Base-by-base conservation (phyloP, 2,797 vertebrate genomes). In the Scolopax rusticola region DNA sequence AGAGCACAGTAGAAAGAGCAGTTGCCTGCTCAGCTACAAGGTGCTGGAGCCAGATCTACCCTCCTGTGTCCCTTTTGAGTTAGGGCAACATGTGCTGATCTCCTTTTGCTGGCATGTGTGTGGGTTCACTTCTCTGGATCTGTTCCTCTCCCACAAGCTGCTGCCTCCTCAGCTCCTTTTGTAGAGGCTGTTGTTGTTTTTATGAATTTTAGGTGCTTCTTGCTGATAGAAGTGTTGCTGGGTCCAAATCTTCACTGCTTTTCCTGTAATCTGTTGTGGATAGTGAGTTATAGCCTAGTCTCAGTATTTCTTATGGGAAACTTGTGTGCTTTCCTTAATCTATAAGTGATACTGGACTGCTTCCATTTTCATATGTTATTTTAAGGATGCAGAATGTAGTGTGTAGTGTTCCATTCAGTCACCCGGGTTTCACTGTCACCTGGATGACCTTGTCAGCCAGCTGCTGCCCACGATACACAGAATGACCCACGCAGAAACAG, bases 111-210 rank as follows among this genome's bases (percentile, higher is more conserved):
- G 75, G 13, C 56, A 8, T 59, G 27, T 76, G 47, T 63, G 80
- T 81, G 83, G 82, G 65, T 61, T 92, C 61, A n/a, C 19, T 24
- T 27, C 33, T 94, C 59, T 73, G 43, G 47, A 79, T 84, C 69
- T 57, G 36, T 79, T 79, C 43, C 30, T 76, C 21, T 67, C 63
- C 60, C 12, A 54, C 67, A 63, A 24, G 38, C 78, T 79, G 30
- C 43, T 87, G 28, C 63, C 28, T 77, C 43, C 14, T 19, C 17
- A 63, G 10, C 54, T 73, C 8, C 77, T 69, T 94, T 65, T 38
- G 18, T 64, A 61, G 59, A 53, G 19, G 15, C 53, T 74, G 30
- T 17, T 74, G 38, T 11, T 68, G 5, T 4, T 75, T 68, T 59
- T 74, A 20, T 59, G 12, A 30, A 38, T 54, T 69, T 65, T 16